Evolutionary conservation across 2,888 invertebrate genomes (phyloP).

Genomic region (Melanophora roralis): DNA sequence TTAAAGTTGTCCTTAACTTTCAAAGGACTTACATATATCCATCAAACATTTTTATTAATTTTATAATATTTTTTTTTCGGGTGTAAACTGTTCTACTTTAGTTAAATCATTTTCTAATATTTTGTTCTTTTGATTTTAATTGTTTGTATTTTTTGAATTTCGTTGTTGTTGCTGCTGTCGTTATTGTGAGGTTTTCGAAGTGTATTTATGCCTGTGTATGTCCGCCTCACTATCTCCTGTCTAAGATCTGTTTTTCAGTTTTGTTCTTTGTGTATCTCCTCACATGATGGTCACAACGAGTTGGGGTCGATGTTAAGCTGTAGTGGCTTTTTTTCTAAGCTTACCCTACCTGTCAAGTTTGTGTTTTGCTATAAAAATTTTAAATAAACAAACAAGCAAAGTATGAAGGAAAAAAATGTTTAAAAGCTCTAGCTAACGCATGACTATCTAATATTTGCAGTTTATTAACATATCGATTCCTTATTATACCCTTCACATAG

Average conservation of each 20-base stretch:
- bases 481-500: too few relatives aligned
- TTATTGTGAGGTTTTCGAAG: constrained; percentile 45
- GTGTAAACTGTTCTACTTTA: constrained; percentile 34
- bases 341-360: constrained; percentile 62
- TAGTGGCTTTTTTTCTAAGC: constrained; percentile 45
- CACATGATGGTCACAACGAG: constrained; percentile 47
- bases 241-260: constrained; percentile 70
- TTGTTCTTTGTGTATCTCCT: constrained; percentile 18
- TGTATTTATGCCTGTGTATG: constrained; percentile 56
- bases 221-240: constrained; percentile 70
- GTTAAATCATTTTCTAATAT: constrained; percentile 35
- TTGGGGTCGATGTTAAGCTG: constrained; percentile 38
- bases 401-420: constrained; percentile 9
- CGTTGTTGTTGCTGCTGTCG: constrained; percentile 18
- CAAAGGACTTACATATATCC: too few relatives aligned
- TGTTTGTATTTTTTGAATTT: constrained; percentile 24
- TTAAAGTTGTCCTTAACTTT: too few relatives aligned
- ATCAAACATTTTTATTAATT: constrained; percentile 37
- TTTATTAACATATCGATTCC: constrained; percentile 62
- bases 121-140: constrained; percentile 32
- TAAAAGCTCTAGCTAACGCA: constrained; percentile 58
- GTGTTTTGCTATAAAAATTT: constrained; percentile 51
- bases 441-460: constrained; percentile 60
- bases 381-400: not conserved
- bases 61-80: not conserved